Evolutionary conservation across 2,888 invertebrate species (phyloP).

Genomic region (Hirtodrosophila cameraria): DNA sequence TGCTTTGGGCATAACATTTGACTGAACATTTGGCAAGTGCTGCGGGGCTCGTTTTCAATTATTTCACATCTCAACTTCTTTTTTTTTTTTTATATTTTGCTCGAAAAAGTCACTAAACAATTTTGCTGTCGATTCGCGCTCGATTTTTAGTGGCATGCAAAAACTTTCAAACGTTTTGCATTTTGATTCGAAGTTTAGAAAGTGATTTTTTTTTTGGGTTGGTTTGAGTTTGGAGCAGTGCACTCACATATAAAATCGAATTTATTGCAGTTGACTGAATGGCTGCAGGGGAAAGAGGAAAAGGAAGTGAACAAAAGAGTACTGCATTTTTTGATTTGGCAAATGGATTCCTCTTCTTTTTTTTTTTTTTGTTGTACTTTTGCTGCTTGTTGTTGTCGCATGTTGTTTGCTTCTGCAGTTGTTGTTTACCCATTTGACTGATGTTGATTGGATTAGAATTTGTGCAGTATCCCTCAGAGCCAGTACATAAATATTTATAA

Average conservation of each 20-base stretch:
- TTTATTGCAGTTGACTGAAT: constrained; percentile 59
- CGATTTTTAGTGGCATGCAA: constrained; percentile 32
- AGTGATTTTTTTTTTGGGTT: not conserved
- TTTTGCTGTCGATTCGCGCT: constrained; percentile 50
- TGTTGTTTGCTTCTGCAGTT: constrained; percentile 1
- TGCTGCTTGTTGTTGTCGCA: constrained; percentile 6
- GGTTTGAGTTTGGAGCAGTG: constrained; percentile 1
- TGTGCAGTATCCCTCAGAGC: constrained; percentile 15
- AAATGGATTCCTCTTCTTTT: constrained; percentile 50
- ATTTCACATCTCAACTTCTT: no score
- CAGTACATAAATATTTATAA: constrained; percentile 56
- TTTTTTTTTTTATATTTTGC: not conserved
- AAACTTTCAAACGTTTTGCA: constrained; percentile 51
- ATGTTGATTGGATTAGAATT: constrained; percentile 70
- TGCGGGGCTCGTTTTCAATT: not conserved
- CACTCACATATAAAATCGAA: constrained; percentile 65
- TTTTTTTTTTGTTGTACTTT: not conserved
- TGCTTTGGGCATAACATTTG: constrained; percentile 58
- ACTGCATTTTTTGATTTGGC: constrained; percentile 69
- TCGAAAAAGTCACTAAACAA: constrained; percentile 64
- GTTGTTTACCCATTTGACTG: constrained; percentile 37
- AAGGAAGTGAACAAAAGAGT: not conserved
- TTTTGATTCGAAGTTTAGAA: constrained; percentile 29
- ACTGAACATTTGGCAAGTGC: constrained; percentile 50
- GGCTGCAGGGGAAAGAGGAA: not conserved